A percentile compares a stretch with the other conserved stretches of the same genome.
phyloP scores from a whole-genome alignment of 1,140 invertebrate species.

The Drosophila takahashii region DNA sequence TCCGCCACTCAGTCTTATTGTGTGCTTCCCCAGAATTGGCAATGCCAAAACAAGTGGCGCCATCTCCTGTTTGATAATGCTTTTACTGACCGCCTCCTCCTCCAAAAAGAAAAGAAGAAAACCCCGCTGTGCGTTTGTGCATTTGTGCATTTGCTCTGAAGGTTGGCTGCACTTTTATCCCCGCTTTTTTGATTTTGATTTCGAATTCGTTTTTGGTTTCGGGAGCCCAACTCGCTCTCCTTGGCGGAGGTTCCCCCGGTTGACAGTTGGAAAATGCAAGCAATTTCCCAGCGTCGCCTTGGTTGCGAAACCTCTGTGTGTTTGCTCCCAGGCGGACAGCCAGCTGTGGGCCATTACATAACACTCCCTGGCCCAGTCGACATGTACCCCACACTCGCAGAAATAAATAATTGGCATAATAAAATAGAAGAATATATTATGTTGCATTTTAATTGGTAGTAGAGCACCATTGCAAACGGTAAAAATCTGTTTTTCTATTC shows the following conservation, averaged over 20 bases:
- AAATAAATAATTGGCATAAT: neutral
- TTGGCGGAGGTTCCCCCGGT: constrained; percentile 4
- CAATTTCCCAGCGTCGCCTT: constrained; percentile 26
- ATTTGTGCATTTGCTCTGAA: constrained; percentile 14
- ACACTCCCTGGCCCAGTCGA: constrained; percentile 11
- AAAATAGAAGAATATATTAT: no score
- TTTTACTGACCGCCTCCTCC: constrained; percentile 9
- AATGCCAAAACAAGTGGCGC: constrained; percentile 47
- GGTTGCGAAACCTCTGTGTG: constrained; percentile 39
- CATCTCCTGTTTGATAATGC: constrained; percentile 33
- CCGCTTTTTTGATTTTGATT: neutral
- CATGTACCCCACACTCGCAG: neutral
- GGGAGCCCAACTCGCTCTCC: neutral
- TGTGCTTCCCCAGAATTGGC: constrained; percentile 25
- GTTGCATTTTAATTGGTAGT: no score
- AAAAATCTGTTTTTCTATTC: no score
- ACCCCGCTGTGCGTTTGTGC: neutral
- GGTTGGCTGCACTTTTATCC: constrained; percentile 11
- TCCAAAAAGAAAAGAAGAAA: constrained; percentile 1
- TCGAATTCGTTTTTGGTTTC: neutral
- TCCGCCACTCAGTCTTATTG: neutral
- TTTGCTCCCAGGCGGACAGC: constrained; percentile 2
- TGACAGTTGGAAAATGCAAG: constrained; percentile 17
- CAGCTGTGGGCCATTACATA: constrained; percentile 31
- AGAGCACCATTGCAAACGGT: no score